Conservation (phyloP, 2,888 invertebrate genomes). For the Thyatira batis region DNA sequence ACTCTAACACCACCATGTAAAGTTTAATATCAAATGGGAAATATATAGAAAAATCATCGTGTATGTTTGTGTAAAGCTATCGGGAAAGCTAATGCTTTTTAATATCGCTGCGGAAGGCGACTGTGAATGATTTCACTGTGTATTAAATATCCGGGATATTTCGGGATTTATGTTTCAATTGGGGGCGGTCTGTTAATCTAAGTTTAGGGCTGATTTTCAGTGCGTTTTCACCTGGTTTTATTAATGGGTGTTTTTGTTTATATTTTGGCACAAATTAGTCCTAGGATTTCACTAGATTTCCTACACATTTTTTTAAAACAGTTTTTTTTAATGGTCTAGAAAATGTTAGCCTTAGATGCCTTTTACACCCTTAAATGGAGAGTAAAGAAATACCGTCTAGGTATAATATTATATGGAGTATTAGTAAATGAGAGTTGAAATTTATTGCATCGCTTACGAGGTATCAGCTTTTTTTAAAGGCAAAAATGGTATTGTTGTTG, state of each 20-base stretch:
- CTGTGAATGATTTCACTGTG: slow-evolving; percentile 49
- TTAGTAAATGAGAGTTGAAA: no score
- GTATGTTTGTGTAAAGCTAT: slow-evolving; percentile 5
- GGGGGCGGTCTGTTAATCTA: slow-evolving; percentile 9
- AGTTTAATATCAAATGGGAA: slow-evolving; percentile 17
- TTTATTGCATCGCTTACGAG: no score
- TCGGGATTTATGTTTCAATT: slow-evolving; percentile 37
- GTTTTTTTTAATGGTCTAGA: no score
- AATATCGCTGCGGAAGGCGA: slow-evolving; percentile 42
- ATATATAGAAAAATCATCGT: slow-evolving; percentile 29
- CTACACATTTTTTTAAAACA: no score
- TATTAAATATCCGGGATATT: slow-evolving; percentile 56
- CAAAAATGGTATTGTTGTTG: neutral
- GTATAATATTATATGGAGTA: no score
- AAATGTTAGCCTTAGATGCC: no score
- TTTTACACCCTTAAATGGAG: no score
- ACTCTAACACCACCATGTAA: slow-evolving; percentile 17
- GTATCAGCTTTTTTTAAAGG: no score
- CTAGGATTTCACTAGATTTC: no score
- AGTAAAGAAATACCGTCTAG: no score
- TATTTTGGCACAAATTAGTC: no score
- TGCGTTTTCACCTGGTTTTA: neutral
- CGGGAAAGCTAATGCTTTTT: slow-evolving; percentile 36
- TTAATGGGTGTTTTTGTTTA: neutral
- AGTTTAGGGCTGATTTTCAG: neutral